phyloP scores from a whole-genome alignment of 2,797 vertebrate genomes.

The Syndactyla subalaris region DNA sequence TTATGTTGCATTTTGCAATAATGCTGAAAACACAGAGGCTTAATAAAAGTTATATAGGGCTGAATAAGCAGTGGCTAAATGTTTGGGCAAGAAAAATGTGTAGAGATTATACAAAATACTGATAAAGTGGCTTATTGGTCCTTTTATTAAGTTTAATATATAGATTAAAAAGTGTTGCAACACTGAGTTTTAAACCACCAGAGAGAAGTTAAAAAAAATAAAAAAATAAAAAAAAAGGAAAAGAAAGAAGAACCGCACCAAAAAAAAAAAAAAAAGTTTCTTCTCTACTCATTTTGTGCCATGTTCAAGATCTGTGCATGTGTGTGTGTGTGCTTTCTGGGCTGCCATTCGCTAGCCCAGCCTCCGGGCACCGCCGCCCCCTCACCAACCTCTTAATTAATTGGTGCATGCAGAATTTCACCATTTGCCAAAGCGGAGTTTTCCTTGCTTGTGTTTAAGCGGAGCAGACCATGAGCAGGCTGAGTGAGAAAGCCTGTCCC shows the following conservation, averaged over 20 bases:
- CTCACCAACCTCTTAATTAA: constrained; percentile 8
- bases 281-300: constrained; percentile 8
- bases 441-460: background rate
- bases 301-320: background rate
- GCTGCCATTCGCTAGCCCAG: background rate
- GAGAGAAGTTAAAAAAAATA: background rate
- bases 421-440: constrained; percentile 13
- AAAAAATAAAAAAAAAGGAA: background rate
- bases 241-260: constrained; percentile 16
- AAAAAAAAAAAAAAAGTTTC: background rate
- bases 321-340: constrained; percentile 64
- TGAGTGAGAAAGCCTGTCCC: background rate
- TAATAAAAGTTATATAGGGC: constrained; percentile 65
- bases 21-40: constrained; percentile 70
- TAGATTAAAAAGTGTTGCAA: constrained; percentile 75
- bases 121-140: constrained; percentile 76
- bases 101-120: constrained; percentile 76
- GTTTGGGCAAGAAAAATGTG: constrained; percentile 45
- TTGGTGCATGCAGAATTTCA: background rate
- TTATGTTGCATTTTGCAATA: constrained; percentile 70
- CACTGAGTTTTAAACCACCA: constrained; percentile 68
- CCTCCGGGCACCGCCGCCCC: background rate
- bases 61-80: constrained; percentile 68
- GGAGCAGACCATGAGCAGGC: background rate
- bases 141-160: constrained; percentile 69